Conservation (phyloP, 1,140 invertebrate species). For the Bombus confusus region DNA sequence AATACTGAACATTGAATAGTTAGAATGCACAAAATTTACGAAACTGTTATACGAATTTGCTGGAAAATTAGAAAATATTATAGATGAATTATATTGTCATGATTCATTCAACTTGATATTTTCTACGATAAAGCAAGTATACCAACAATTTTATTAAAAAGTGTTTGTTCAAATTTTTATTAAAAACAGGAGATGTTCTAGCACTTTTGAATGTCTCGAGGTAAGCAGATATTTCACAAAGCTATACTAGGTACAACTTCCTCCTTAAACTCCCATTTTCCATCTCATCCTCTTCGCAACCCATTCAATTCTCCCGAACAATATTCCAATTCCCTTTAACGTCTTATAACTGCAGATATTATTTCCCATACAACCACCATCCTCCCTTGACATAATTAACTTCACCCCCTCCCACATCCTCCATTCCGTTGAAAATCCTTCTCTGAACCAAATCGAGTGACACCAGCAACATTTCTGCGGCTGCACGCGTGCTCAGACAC, state of each 20-base stretch:
- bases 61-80: too few relatives aligned
- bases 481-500: constrained; percentile 23
- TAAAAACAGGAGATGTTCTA: too few relatives aligned
- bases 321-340: background rate
- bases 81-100: too few relatives aligned
- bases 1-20: too few relatives aligned
- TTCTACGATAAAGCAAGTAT: background rate
- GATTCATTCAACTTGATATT: background rate
- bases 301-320: background rate
- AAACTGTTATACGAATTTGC: too few relatives aligned
- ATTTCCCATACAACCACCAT: constrained; percentile 12
- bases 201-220: too few relatives aligned
- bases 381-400: background rate
- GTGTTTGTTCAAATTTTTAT: background rate
- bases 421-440: background rate
- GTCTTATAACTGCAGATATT: background rate
- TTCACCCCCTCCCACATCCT: background rate
- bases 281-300: background rate
- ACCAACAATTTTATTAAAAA: background rate
- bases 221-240: background rate
- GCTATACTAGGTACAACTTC: background rate
- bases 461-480: constrained; percentile 53
- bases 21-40: too few relatives aligned
- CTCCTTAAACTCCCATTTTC: background rate
- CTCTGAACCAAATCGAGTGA: background rate